Base-by-base conservation (phyloP, 2,888 invertebrate genomes). In the Linyphia triangularis region DNA sequence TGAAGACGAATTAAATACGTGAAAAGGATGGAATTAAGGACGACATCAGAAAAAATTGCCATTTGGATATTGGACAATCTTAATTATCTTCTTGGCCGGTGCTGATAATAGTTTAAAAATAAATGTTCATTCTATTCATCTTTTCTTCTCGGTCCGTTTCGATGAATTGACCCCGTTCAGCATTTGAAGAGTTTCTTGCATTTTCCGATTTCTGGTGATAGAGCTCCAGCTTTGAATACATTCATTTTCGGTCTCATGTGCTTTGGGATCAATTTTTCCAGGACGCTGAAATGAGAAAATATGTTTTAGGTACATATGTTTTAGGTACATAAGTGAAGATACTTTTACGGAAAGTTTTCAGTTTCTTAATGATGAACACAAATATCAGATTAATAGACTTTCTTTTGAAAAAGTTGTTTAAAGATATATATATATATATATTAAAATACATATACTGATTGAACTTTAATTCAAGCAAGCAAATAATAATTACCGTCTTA, bases 161-260 rank as follows among this genome's bases (percentile, higher is more conserved):
- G 30, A 43, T 43, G 37, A 22, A 43, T 51, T 51, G 13, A 67
- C 16, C n/a, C 28, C 16, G 16, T 61, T 89, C 89, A 89, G 78
- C 91, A 91, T 37, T 90, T 90, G 85, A 91, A 91, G 28, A 89
- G 19, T 63, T 91, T 91, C 65, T 91, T 90, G 79, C 91, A 91
- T 77, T 91, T 91, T 26, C 89, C 91, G 6, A 85, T 89, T 79
- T 91, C 90, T 30, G 89, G 69, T 10, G 90, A 89, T 10, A 91
- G 86, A 24, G 91, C 91, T 0, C 89, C 90, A n/a, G 89, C 89
- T 51, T 91, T 91, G 67, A 91, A 91, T 7, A 91, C 90, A 59
- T 90, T 90, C 90, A 91, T 90, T 43, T 91, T 91, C 30, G 89
- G 88, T 63, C 89, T 88, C 91, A 91, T 91, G 90, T 90, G 90